Base-by-base conservation (phyloP, 2,797 vertebrate genomes). In the Phylloscopus collybita region DNA sequence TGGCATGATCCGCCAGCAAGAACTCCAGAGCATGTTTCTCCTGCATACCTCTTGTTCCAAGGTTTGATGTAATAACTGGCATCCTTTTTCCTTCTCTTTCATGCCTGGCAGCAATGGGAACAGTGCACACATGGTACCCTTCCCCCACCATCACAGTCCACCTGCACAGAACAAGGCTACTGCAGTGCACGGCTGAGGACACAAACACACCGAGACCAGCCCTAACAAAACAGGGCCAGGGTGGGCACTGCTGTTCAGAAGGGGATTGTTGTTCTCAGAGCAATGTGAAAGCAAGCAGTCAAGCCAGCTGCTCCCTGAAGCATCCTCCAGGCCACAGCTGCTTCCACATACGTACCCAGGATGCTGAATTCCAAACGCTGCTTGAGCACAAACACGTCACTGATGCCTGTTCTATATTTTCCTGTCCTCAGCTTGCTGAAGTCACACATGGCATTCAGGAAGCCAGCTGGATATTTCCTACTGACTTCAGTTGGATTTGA, bases 61-160 rank as follows among this genome's bases (percentile, higher is more conserved):
- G 50, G 34, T 71, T 78, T 94, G 95, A 79, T 90, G 56, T 78
- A 89, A 96, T 88, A 95, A 50, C 88, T 93, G 86, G 80, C 86
- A 78, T 51, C 18, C 53, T 69, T 60, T 60, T 60, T 88, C 66
- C 92, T 57, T 26, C 57, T 72, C 30, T 60, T 60, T 80, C 76
- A 47, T 66, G 88, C 67, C 50, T 87, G 84, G 51, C 84, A 95
- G 73, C 29, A 79, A 67, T 10, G n/a, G 54, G 54, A 23, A 66
- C 4, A 2, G 67, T 70, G 74, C 66, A 79, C 74, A 88, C 94
- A 78, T 53, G 84, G 85, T 27, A 20, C 45, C 45, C 80, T 86
- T 62, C 50, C 75, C 62, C 53, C 57, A 34, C 4, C 53, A 57
- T 47, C 20, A 21, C 36, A 47, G 44, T 11, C 56, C 94, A 93